A percentile compares a stretch with the other conserved stretches of the same genome.
Conservation (phyloP, 2,888 invertebrate species). For the Doris montereyensis region DNA sequence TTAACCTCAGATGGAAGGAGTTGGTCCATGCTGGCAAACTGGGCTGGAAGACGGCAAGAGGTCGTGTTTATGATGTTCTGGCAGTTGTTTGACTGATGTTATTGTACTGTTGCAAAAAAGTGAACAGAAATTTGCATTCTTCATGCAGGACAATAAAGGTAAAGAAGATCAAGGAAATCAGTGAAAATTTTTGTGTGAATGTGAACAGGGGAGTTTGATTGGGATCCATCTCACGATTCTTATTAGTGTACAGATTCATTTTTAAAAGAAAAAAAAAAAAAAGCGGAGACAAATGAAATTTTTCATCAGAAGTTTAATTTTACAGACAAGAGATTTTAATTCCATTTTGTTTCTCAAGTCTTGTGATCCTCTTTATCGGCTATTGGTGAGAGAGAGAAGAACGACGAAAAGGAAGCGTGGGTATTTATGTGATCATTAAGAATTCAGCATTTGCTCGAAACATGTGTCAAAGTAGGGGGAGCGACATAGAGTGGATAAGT, state of each 20-base stretch:
- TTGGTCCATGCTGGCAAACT: conserved; percentile 89
- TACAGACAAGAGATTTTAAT: too few relatives aligned
- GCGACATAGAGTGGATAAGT: conserved; percentile 91
- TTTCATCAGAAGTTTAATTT: too few relatives aligned
- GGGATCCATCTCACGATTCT: too few relatives aligned
- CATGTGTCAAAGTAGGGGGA: conserved; percentile 89
- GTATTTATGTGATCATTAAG: conserved; percentile 93
- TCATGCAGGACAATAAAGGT: conserved; percentile 93
- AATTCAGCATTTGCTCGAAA: too few relatives aligned
- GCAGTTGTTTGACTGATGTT: conserved; percentile 93
- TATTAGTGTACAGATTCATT: too few relatives aligned
- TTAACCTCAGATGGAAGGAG: conserved; percentile 82
- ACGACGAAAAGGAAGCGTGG: conserved; percentile 86
- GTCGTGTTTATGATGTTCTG: conserved; percentile 88
- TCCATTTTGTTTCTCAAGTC: conserved; percentile 78
- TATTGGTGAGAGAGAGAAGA: conserved; percentile 94
- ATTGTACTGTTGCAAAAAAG: conserved; percentile 92
- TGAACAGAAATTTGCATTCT: conserved; percentile 89
- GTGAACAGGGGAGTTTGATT: too few relatives aligned
- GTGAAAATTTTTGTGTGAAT: too few relatives aligned
- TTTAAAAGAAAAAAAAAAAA: too few relatives aligned
- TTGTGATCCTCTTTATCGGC: conserved; percentile 91
- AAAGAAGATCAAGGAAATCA: too few relatives aligned
- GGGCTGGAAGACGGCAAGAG: conserved; percentile 90
- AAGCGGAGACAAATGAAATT: too few relatives aligned